Evolutionary conservation across 1,140 invertebrate genomes (phyloP).

Genomic region (Orius insidiosus): DNA sequence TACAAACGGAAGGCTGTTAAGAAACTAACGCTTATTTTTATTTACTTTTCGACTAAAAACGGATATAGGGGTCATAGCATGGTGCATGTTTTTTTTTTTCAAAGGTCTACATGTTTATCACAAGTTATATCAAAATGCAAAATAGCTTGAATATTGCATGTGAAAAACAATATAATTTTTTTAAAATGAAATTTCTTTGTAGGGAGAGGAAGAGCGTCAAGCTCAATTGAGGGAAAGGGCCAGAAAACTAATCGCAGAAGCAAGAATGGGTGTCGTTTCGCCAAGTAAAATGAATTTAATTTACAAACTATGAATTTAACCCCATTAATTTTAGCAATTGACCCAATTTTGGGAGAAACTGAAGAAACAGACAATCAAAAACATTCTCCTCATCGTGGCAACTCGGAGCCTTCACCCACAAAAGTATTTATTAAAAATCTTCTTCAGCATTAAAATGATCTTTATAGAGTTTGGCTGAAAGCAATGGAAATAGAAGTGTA

Average conservation of each 20-base stretch:
- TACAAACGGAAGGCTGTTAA: slow-evolving; percentile 19
- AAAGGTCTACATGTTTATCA: too few relatives aligned
- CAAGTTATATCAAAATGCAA: too few relatives aligned
- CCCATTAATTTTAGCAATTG: slow-evolving; percentile 4
- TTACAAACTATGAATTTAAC: too few relatives aligned
- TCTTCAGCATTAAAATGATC: too few relatives aligned
- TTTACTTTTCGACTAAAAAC: too few relatives aligned
- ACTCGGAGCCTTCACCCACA: slow-evolving; percentile 4
- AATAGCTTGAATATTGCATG: too few relatives aligned
- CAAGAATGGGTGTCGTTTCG: slow-evolving; percentile 38
- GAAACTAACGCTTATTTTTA: too few relatives aligned
- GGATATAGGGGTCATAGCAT: too few relatives aligned
- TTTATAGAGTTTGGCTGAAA: slow-evolving; percentile 11
- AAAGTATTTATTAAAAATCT: slow-evolving; percentile 3
- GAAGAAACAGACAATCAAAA: slow-evolving; percentile 7
- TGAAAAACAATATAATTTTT: too few relatives aligned
- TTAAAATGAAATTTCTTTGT: slow-evolving; percentile 10
- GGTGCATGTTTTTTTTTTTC: too few relatives aligned
- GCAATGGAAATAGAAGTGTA: slow-evolving; percentile 15
- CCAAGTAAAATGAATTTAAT: slow-evolving; percentile 1
- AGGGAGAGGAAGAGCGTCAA: slow-evolving; percentile 68
- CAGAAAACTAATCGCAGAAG: slow-evolving; percentile 73
- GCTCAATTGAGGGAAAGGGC: slow-evolving; percentile 70
- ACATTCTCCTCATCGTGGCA: slow-evolving; percentile 1
- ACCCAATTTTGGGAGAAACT: slow-evolving; percentile 2